phyloP scores from a whole-genome alignment of 2,797 vertebrate genomes.

The Mycteria americana region DNA sequence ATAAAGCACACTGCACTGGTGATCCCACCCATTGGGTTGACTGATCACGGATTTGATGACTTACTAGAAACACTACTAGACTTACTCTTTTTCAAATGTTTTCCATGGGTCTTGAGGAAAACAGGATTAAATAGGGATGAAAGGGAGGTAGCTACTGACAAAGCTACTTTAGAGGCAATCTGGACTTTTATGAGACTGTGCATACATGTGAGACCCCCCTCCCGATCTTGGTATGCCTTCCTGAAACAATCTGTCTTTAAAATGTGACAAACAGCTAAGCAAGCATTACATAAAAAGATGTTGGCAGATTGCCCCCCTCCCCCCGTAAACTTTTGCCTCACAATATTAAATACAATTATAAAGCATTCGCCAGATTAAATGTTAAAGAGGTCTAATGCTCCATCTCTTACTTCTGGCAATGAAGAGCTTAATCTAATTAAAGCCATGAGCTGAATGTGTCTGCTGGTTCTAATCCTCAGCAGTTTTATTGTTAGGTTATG shows the following conservation, averaged over 20 bases:
- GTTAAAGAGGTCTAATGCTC: slow-evolving; percentile 43
- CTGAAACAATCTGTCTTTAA: neutral
- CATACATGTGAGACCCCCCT: rapidly evolving
- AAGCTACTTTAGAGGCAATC: neutral
- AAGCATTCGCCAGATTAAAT: slow-evolving; percentile 55
- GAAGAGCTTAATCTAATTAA: slow-evolving; percentile 66
- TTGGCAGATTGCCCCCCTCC: neutral
- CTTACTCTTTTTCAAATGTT: neutral
- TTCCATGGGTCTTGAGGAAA: neutral
- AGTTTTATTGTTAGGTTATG: slow-evolving; percentile 59
- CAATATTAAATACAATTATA: slow-evolving; percentile 49
- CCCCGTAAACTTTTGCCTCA: neutral
- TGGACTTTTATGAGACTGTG: neutral
- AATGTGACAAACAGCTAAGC: neutral
- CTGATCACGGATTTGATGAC: neutral
- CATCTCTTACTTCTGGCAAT: slow-evolving; percentile 48
- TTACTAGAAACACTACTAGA: neutral
- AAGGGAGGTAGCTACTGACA: neutral
- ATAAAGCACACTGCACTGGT: neutral
- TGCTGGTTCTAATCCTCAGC: slow-evolving; percentile 54
- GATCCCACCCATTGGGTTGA: neutral
- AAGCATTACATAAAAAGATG: neutral
- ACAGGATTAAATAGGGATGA: neutral
- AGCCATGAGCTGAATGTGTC: slow-evolving; percentile 24
- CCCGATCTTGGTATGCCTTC: neutral